Evolutionary conservation across 2,113 vertebrate species (phyloP).

Genomic region (Ptilonorhynchus violaceus): DNA sequence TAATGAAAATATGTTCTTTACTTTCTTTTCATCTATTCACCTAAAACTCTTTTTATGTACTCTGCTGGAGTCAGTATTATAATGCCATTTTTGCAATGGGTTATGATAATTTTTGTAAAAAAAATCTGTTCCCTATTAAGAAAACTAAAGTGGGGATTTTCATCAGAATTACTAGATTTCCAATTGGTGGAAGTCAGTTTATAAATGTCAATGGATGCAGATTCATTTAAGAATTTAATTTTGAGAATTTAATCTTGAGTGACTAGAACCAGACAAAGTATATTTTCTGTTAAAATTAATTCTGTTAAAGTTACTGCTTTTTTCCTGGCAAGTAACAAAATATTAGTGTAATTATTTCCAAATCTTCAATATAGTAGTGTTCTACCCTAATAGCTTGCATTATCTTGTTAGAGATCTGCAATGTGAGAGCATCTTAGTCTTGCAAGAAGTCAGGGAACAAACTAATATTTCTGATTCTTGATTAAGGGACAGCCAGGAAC

Average conservation of each 20-base stretch:
- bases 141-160: not conserved
- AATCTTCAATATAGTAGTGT: not conserved
- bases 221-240: not conserved
- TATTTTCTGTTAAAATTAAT: not conserved
- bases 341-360: not conserved
- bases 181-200: not conserved
- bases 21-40: not conserved
- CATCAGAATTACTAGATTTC: not conserved
- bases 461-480: not conserved
- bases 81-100: not conserved
- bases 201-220: not conserved
- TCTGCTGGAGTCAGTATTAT: not conserved
- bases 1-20: not conserved
- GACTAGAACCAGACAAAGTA: not conserved
- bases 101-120: not conserved
- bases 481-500: not conserved
- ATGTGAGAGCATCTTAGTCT: not conserved
- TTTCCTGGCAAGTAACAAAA: not conserved
- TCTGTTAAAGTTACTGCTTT: not conserved
- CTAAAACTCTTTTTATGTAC: not conserved
- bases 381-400: not conserved
- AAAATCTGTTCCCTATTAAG: not conserved
- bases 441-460: not conserved
- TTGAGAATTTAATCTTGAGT: not conserved
- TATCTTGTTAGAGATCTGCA: not conserved